Evolutionary conservation across 2,113 vertebrate genomes (phyloP), one percentile per base, ranked within the genome.

Genomic region (Sylvilagus bachmani): DNA sequence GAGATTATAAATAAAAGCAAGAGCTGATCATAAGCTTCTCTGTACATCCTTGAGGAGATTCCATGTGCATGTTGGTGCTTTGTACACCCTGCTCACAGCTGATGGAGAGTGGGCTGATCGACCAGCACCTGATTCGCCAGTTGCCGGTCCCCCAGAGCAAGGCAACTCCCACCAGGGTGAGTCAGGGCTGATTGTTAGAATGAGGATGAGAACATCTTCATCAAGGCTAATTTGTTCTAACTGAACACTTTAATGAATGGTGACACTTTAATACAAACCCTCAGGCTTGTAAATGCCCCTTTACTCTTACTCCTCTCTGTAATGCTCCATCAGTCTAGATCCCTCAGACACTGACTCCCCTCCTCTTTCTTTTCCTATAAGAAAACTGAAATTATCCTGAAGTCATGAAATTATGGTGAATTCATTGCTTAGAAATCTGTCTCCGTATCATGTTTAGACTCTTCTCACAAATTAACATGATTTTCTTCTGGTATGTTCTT

Each of bases 321-420:
- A 58, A 22, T 75, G 17, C 13, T 64, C 49, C 12, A 31, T 83
- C 55, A 74, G 51, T 75, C 11, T 67, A 82, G 38, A 36, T 44
- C 2, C 49, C 17, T 38, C 22, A 66, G 31, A 61, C 17, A 21
- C 25, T 79, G 31, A 49, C 27, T 73, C 11, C 8, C 25, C 21
- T 71, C 89, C n/a, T 58, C 55, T 55, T 85, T 55, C 44, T 82
- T 89, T 38, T 91, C 16, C 64, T 53, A 69, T 29, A 58, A 73
- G 27, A 87, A 87, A 91, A 96, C 80, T 44, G 12, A 84, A 89
- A 77, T 71, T 21, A 79, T 87, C 61, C n/a, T 33, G n/a, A 88
- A 73, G 81, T 78, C 17, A 85, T n/a, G 36, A 83, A 86, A 79
- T 10, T 67, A 6, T 67, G 31, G 10, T 38, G 10, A 70, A 7